phyloP scores from a whole-genome alignment of 2,113 vertebrate species.

The Tringa solitaria region DNA sequence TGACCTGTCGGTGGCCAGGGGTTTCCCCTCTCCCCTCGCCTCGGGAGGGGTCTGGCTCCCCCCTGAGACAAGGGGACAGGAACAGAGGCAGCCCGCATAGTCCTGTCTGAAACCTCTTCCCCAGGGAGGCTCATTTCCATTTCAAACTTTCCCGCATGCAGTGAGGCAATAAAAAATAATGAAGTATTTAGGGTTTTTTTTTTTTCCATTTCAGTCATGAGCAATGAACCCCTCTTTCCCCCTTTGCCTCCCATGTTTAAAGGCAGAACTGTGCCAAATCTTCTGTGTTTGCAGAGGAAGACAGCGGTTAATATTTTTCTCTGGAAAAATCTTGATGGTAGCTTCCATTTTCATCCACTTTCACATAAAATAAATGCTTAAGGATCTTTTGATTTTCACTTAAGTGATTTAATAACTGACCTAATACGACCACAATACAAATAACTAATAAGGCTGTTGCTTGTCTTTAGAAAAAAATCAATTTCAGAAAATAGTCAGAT shows the following conservation, averaged over 20 bases:
- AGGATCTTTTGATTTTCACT: neutral
- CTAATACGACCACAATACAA: neutral
- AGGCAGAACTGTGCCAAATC: neutral
- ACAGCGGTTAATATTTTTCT: neutral
- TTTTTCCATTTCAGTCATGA: neutral
- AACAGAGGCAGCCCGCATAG: neutral
- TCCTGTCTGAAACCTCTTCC: neutral
- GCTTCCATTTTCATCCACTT: neutral
- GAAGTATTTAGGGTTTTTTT: neutral
- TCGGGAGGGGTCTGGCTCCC: neutral
- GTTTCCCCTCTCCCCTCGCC: neutral
- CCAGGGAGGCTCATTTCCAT: neutral
- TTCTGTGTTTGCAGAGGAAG: neutral
- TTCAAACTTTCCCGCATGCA: neutral
- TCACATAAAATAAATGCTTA: neutral
- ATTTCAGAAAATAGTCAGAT: neutral
- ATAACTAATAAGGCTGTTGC: neutral
- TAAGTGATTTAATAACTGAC: neutral
- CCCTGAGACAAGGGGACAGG: neutral
- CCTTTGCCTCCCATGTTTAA: neutral
- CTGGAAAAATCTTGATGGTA: neutral
- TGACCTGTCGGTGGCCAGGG: fast-evolving
- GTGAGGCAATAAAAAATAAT: neutral
- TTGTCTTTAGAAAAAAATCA: neutral
- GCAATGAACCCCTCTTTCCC: neutral